Evolutionary conservation across 30 jellyfish, hydroid and myxozoan species (phyloP), one percentile per base, ranked within the genome.

Genomic region (Morbakka virulenta): DNA sequence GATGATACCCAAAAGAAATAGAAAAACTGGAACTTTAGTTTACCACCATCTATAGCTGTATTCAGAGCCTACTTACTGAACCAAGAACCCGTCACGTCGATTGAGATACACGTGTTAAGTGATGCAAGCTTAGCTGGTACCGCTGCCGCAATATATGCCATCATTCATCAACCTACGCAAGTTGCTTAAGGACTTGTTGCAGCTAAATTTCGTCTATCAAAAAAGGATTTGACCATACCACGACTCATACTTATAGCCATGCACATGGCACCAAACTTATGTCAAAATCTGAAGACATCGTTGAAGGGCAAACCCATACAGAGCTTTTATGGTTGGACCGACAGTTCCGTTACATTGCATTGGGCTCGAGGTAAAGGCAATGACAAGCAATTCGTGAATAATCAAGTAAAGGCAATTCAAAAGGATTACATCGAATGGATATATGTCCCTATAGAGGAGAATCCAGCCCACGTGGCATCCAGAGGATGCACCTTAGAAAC

Each of bases 91-190:
- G 79, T 79, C 24, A 24, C 17, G 23, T 9, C 52, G 49, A 62
- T 86, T 28, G 96, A 68, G 34, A 47, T 86, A 4, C 94, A 79
- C 72, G 94, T 68, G 28, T 86, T 85, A 50, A 92, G 93, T 34
- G 96, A 85, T 73, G 72, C 87, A 4, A 66, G 96, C 50, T 74
- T 52, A 67, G 62, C 32, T 24, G 96, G 96, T 27, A 31, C 82
- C 50, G 35, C 90, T 51, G 91, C 91, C 22, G 82, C 84, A 35
- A 32, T 81, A 1, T 87, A 87, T 50, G 84, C 80, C 47, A 91
- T 87, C 2, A 86, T 66, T 23, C 76, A 52, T 13, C 95, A 87
- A 29, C 31, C 17, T 25, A 65, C 82, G 1, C 89, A 85, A 23
- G 31, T 33, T 4, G 73, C 25, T 21, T 74, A 57, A 50, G 95